phyloP scores from a whole-genome alignment of 35 echinoderm and acorn worm species.

The Heliocidaris tuberculata region DNA sequence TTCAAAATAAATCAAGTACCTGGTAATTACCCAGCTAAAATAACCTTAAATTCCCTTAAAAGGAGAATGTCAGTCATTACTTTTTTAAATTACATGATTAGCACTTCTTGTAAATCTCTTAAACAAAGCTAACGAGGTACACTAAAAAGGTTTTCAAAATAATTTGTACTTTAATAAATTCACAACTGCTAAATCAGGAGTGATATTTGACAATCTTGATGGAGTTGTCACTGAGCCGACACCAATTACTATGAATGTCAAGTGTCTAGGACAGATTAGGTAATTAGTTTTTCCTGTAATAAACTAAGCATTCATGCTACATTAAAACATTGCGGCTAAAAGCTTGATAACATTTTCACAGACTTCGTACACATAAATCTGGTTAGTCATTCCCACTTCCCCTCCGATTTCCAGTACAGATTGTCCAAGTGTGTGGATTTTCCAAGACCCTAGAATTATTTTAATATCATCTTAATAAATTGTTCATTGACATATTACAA shows the following conservation, averaged over 20 bases:
- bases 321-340: background rate
- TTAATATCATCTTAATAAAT: background rate
- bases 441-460: background rate
- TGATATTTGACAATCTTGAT: background rate
- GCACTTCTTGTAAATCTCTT: no score
- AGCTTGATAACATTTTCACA: background rate
- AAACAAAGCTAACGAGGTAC: no score
- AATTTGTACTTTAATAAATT: background rate
- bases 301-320: background rate
- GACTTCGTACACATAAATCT: background rate
- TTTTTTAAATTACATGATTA: no score
- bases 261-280: background rate
- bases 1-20: no score
- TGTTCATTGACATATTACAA: background rate
- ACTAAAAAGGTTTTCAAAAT: no score
- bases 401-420: background rate
- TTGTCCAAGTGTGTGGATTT: background rate
- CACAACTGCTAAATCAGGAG: background rate
- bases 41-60: no score
- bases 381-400: background rate
- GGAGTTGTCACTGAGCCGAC: background rate
- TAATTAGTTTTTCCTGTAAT: constrained; percentile 5
- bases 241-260: background rate
- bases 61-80: no score
- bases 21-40: no score